Base-by-base conservation (phyloP, 2,888 invertebrate genomes). In the Ischnus inquisitorius region DNA sequence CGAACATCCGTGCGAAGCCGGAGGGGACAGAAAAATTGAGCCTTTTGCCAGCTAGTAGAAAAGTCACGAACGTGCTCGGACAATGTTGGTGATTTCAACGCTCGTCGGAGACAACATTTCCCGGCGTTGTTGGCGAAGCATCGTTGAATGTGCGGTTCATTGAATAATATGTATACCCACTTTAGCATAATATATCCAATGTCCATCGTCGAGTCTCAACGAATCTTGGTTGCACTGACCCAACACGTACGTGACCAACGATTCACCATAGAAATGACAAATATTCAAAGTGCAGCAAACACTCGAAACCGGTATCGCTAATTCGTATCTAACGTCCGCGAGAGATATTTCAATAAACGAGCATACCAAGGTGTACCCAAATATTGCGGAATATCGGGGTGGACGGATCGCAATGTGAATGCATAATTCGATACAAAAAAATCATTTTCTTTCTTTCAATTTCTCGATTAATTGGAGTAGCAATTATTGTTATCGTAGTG, bases 31-130 rank as follows among this genome's bases (percentile, higher is more conserved):
- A 64, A 60, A 77, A 34, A 34, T 34, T 68, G 62, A 57, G n/a
- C 5, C 12, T 79, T 54, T 62, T n/a, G 25, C 10, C 16, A 25
- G 34, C 67, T 28, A 79, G 83, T 82, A 60, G 67, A 79, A 74
- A 79, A 82, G 64, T 25, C 28, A 43, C 43, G 68, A 64, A 81
- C 77, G 77, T 84, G 71, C 72, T 79, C 77, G 48, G 77, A 76
- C 76, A 74, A 43, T 77, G 25, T 34, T 69, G 43, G 74, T 22
- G 46, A 82, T 74, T 82, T 82, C 34, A 34, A 65, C 57, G 54
- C 28, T 54, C 51, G 12, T 22, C 10, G 5, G n/a, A 10, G 57
- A 43, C 43, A 22, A n/a, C n/a, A 14, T 34, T 48, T 43, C 4
- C 10, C 6, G n/a, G 25, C n/a, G 6, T 43, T 74, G 78, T 68